phyloP scores from a whole-genome alignment of 2,888 invertebrate genomes.

The Desoria tigrina region DNA sequence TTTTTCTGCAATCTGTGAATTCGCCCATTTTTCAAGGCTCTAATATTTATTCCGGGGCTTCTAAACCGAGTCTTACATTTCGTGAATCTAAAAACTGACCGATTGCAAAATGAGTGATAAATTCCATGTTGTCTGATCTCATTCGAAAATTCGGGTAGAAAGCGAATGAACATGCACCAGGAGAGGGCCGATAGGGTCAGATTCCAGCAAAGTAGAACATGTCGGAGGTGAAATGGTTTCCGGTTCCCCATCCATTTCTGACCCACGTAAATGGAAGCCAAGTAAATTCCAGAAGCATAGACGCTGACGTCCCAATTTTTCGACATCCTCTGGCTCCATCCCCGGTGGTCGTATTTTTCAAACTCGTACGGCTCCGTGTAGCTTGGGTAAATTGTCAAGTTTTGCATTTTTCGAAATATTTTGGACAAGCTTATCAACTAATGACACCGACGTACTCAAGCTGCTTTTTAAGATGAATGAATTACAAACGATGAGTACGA shows the following conservation, averaged over 20 bases:
- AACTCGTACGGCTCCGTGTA: background rate
- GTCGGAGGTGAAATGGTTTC: constrained; percentile 3
- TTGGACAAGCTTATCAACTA: no score
- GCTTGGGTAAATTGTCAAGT: background rate
- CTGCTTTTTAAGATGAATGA: no score
- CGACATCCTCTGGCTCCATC: background rate
- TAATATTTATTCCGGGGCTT: no score
- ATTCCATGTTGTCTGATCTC: background rate
- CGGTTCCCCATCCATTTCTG: constrained; percentile 3
- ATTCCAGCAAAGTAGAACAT: constrained; percentile 12
- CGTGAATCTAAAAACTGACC: no score
- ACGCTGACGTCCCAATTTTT: constrained; percentile 24
- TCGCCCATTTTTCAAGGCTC: no score
- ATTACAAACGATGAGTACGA: no score
- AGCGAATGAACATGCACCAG: background rate
- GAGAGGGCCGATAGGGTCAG: background rate
- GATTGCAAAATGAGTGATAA: background rate
- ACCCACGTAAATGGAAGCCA: constrained; percentile 21
- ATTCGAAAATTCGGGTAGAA: constrained; percentile 10
- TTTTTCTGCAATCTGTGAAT: no score
- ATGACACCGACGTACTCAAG: no score
- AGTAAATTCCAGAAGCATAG: constrained; percentile 24
- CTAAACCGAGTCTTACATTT: no score
- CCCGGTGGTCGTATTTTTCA: background rate
- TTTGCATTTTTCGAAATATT: background rate